Base-by-base conservation (phyloP, 2,888 invertebrate genomes). In the Tachina grossa region DNA sequence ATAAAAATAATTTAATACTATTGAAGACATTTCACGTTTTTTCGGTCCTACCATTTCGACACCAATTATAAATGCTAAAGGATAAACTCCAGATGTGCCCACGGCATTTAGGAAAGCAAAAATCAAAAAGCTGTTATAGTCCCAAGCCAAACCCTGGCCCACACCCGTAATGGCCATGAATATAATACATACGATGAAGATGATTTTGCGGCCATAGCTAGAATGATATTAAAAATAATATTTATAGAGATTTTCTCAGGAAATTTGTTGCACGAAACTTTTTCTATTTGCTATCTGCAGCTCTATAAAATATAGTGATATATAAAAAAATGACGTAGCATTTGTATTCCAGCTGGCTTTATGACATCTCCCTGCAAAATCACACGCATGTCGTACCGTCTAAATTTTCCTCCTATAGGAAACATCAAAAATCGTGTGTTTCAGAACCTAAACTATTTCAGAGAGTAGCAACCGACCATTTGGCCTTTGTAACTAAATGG, bases 11-110 rank as follows among this genome's bases (percentile, higher is more conserved):
- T 95, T 95, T 66, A 95, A 91, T 41, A 94, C 93, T 53, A 95
- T 94, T 43, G 95, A 94, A 51, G 95, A 94, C 90, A 95, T 93
- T 90, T 95, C 95, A 11, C 95, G 93, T 89, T 94, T 94, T 43
- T 93, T 93, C 16, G 94, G 94, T 1, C 95, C 95, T 57, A 95
- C 95, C 93, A 95, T 93, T 93, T 95, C 95, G 55, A 95, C 94
- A 55, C 94, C 94, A 61, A 95, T 93, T 68, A 95, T 94, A 88
- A 95, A 95, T 10, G 94, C 95, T 66, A 94, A 88, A 0, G 95
- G 94, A 89, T 94, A 95, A 16, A 95, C 94, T 3, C 94, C 95
- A 0, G 94, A 93, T 1, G 94, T 94, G n/a, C 94, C 94, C n/a
- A 94, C 90, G 0, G 95, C 94, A 89, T 95, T 94, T 0, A 95